These are phyloP conservation scores for Arenaria interpres DNA, from an alignment of 2,113 vertebrate genomes.

Conservation along the genomic window DNA sequence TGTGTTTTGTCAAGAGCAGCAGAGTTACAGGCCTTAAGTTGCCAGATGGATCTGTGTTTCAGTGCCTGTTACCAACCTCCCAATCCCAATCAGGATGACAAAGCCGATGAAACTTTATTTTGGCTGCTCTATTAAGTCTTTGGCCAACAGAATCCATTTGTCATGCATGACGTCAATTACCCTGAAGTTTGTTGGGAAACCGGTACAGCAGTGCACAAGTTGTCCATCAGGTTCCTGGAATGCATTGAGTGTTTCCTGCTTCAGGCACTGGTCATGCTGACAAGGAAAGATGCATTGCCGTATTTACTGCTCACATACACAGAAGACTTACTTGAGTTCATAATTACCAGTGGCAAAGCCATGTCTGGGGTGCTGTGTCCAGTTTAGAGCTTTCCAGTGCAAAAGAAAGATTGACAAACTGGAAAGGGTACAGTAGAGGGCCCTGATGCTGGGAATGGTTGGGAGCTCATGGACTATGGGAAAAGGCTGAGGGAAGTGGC, in stretches of 20 bases:
- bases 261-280: background rate
- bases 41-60: constrained; percentile 21
- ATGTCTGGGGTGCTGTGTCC: background rate
- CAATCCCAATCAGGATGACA: background rate
- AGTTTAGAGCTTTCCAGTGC: background rate
- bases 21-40: constrained; percentile 37
- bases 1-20: constrained; percentile 31
- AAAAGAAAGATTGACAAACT: background rate
- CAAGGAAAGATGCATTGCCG: background rate
- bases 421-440: background rate
- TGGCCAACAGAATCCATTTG: background rate
- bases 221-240: background rate
- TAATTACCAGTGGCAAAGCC: background rate
- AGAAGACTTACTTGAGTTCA: background rate
- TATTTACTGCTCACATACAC: background rate
- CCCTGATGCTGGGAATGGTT: background rate
- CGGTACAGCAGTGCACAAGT: background rate
- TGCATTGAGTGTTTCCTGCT: background rate
- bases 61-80: background rate
- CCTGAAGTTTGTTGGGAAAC: background rate
- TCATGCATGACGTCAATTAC: background rate
- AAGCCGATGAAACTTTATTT: background rate
- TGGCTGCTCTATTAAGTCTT: background rate
- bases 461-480: background rate
- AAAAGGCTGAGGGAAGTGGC: background rate